Evolutionary conservation across 1,140 invertebrate species (phyloP).

Genomic region (Ctenoplectra terminalis): DNA sequence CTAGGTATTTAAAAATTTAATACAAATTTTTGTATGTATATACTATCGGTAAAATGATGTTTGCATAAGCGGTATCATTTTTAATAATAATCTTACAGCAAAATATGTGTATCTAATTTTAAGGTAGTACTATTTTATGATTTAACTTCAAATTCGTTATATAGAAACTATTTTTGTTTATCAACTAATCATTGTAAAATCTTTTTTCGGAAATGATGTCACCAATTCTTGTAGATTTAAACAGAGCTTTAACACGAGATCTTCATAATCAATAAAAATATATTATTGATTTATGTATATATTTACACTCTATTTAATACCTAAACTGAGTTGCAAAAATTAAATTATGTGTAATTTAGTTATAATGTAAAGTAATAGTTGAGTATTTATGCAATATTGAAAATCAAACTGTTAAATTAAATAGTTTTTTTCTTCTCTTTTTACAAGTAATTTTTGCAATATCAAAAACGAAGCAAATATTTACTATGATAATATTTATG

Average conservation of each 20-base stretch:
- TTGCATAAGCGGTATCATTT: constrained; percentile 37
- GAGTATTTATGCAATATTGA: constrained; percentile 26
- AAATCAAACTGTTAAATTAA: background rate
- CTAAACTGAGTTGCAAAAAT: background rate
- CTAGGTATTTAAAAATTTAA: constrained; percentile 4
- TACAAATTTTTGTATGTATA: background rate
- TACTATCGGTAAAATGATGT: background rate
- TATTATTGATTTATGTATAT: background rate
- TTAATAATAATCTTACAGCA: constrained; percentile 8
- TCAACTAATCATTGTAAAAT: background rate
- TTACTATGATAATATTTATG: constrained; percentile 25
- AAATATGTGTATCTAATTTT: background rate
- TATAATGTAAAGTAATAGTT: background rate
- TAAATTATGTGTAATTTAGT: constrained; percentile 4
- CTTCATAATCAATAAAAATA: constrained; percentile 21
- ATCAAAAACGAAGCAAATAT: constrained; percentile 34
- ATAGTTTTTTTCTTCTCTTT: no score
- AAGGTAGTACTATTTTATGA: background rate
- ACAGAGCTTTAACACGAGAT: constrained; percentile 3
- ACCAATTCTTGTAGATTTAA: background rate
- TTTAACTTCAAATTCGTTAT: background rate
- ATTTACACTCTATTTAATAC: constrained; percentile 10
- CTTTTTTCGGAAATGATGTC: background rate
- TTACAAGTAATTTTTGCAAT: constrained; percentile 19
- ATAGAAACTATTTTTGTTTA: background rate